Base-by-base conservation (phyloP, 2,113 vertebrate genomes). In the Platichthys stellatus region DNA sequence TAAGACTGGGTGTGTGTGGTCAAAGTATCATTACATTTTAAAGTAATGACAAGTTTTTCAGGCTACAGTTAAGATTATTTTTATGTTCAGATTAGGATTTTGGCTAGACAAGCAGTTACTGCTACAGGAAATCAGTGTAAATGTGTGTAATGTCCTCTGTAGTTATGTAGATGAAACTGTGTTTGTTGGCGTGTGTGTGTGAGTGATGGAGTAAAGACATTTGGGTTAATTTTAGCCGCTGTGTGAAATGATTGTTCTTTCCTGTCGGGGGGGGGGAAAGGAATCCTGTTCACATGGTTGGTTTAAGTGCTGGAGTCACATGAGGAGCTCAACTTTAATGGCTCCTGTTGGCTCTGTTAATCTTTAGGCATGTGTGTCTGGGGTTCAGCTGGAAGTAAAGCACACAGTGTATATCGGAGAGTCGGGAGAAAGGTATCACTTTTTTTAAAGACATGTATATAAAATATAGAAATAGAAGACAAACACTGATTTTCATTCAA, bases 301-400 rank as follows among this genome's bases (percentile, higher is more conserved):
- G n/a, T n/a, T 40, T 66, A 18, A 40, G 62, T 38, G 20, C 24
- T 28, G 21, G 11, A 74, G 76, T 84, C 88, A 86, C 86, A 53
- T 86, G 75, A 66, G 21, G 71, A 54, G 60, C 61, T n/a, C n/a
- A 20, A 5, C 38, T 65, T 43, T 6, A 0, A n/a, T 13, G 11
- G 18, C 24, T 57, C 40, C 51, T 54, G 51, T 20, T 20, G 51
- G 51, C 51, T 54, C 8, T 54, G 51, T 21, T 49, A 18, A 49
- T 49, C 45, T 49, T 17, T 18, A 49, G 45, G 17, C 45, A 18
- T 18, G 45, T 49, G 45, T 17, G 45, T 13, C 40, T 43, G 40
- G 10, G 40, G 40, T 43, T 43, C 40, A 43, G 40, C 12, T 11
- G 40, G 11, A 43, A 43, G 12, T 43, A 12, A 13, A 43, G 12